Percentiles rank a stretch among this genome's conserved stretches.
Evolutionary conservation across 2,888 invertebrate species (phyloP).

Genomic region (Apamea sordens): DNA sequence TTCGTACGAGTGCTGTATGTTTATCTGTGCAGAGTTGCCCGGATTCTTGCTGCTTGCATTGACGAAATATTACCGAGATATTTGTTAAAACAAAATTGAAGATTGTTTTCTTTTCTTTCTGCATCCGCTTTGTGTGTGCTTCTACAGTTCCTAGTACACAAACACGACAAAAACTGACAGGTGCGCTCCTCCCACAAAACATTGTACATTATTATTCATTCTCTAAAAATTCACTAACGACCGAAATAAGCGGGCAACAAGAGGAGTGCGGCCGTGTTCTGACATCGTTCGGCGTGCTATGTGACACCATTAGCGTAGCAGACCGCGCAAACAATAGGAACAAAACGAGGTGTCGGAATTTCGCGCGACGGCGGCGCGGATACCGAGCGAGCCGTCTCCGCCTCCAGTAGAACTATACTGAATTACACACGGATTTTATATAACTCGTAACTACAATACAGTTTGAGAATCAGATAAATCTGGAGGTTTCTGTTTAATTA

Average conservation of each 20-base stretch:
- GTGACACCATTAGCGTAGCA: constrained; percentile 87
- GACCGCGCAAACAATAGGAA: constrained; percentile 81
- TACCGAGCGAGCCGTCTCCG: constrained; percentile 68
- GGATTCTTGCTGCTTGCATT: constrained; percentile 25
- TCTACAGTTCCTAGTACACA: background rate
- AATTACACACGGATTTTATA: constrained; percentile 34
- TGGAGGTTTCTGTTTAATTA: background rate
- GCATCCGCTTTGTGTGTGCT: background rate
- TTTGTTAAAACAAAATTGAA: constrained; percentile 2
- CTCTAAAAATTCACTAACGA: constrained; percentile 73
- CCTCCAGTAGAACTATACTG: constrained; percentile 65
- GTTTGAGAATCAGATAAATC: constrained; percentile 16
- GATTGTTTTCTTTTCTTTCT: background rate
- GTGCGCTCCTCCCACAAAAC: constrained; percentile 57
- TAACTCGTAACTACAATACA: constrained; percentile 27
- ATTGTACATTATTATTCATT: constrained; percentile 66
- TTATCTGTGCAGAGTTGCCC: constrained; percentile 49
- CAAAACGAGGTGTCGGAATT: constrained; percentile 82
- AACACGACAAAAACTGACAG: constrained; percentile 38
- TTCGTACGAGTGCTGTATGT: constrained; percentile 69
- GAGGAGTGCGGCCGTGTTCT: constrained; percentile 75
- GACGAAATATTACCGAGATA: constrained; percentile 4
- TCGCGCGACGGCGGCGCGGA: constrained; percentile 76
- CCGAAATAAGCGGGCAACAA: constrained; percentile 80
- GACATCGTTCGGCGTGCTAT: constrained; percentile 85